phyloP scores from a whole-genome alignment of 30 jellyfish, hydroid and myxozoan genomes.

The Aurelia sp. region DNA sequence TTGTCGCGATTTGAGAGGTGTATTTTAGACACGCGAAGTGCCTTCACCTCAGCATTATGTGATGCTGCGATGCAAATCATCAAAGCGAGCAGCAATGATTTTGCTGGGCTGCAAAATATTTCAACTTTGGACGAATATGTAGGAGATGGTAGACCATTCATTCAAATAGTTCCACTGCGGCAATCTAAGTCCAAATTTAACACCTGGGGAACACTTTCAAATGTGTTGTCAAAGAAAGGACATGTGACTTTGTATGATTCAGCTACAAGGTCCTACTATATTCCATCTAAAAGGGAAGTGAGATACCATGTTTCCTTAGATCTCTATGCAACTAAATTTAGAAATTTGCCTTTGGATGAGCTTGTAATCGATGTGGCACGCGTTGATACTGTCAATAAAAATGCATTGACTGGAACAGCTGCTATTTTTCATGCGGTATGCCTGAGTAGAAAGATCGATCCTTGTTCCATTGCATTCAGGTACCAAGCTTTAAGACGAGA shows the following conservation, averaged over 20 bases:
- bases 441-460: too few species aligned
- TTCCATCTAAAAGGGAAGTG: background rate
- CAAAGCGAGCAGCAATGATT: background rate
- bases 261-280: background rate
- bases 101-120: background rate
- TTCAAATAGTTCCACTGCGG: slow-evolving; percentile 1
- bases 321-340: too few species aligned
- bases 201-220: slow-evolving; percentile 5
- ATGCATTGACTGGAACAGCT: too few species aligned
- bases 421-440: too few species aligned
- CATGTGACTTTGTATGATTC: slow-evolving; percentile 17
- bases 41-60: background rate
- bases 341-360: too few species aligned
- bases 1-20: background rate
- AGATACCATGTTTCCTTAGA: slow-evolving; percentile 21
- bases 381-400: too few species aligned
- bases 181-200: background rate
- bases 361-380: too few species aligned
- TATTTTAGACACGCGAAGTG: background rate
- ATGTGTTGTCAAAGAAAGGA: background rate
- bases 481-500: too few species aligned
- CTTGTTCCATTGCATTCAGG: too few species aligned
- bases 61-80: slow-evolving; percentile 11
- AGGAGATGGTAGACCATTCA: background rate
- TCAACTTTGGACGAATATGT: background rate